phyloP scores from a whole-genome alignment of 2,113 vertebrate species.

The Seriola aureovittata region DNA sequence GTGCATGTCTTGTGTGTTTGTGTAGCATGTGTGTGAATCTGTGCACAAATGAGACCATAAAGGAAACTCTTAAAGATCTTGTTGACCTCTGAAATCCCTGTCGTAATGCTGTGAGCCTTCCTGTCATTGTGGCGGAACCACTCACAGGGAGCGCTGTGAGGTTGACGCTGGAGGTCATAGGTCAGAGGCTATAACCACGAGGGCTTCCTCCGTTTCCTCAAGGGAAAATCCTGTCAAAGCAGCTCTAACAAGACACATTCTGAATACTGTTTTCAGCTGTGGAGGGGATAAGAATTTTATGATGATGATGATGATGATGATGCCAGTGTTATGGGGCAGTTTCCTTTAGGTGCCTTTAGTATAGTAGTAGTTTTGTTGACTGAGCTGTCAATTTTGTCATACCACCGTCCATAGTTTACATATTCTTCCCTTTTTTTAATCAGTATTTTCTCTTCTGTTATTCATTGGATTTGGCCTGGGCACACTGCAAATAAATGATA shows the following conservation, averaged over 20 bases:
- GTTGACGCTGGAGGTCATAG: constrained; percentile 22
- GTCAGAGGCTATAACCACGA: constrained; percentile 31
- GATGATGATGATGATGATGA: no score
- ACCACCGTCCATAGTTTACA: not conserved
- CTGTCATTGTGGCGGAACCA: constrained; percentile 35
- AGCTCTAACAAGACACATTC: not conserved
- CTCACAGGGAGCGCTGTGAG: not conserved
- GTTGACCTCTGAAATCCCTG: constrained; percentile 13
- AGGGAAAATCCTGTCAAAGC: not conserved
- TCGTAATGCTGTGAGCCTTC: constrained; percentile 11
- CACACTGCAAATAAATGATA: not conserved
- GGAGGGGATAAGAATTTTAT: not conserved
- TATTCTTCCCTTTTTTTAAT: not conserved
- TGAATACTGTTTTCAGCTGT: not conserved
- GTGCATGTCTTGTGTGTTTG: not conserved
- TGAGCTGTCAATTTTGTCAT: no score
- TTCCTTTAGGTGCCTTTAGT: no score
- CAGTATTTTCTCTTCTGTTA: not conserved
- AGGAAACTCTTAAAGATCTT: constrained; percentile 15
- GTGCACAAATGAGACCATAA: not conserved
- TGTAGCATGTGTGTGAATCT: not conserved
- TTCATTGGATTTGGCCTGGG: not conserved
- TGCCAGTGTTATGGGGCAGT: not conserved
- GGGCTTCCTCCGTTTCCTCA: constrained; percentile 30
- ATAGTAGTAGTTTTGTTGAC: no score